Conservation (phyloP, 2,113 vertebrate genomes). For the Rissa tridactyla region DNA sequence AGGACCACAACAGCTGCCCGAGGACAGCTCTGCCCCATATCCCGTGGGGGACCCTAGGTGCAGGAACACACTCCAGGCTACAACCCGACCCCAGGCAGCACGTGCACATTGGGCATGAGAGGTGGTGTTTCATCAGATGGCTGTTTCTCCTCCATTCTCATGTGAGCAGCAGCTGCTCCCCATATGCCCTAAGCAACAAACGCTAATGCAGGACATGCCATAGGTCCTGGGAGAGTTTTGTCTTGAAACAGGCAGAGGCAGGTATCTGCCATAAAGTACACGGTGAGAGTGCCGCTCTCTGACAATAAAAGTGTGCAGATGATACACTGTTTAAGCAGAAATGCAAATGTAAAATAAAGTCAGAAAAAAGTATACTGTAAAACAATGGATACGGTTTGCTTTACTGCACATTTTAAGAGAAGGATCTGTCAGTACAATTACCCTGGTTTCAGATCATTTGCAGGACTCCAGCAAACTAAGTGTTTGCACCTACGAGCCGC, state of each 20-base stretch:
- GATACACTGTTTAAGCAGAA: neutral
- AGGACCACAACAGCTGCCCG: neutral
- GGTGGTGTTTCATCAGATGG: neutral
- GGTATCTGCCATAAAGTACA: neutral
- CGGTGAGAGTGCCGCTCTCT: rapidly evolving
- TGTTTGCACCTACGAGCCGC: neutral
- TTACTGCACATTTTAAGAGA: neutral
- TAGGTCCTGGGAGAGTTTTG: neutral
- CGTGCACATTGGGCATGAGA: neutral
- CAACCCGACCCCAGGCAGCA: neutral
- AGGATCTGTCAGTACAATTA: neutral
- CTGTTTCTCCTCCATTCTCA: neutral
- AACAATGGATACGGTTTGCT: neutral
- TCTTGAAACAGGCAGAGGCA: neutral
- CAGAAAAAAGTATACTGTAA: neutral
- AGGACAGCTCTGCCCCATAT: neutral
- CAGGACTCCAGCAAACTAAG: neutral
- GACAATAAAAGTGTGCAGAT: neutral
- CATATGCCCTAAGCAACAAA: neutral
- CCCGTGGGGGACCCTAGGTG: neutral
- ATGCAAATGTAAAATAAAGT: neutral
- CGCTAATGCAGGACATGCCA: neutral
- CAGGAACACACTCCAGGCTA: neutral
- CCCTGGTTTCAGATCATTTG: neutral
- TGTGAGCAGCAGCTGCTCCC: neutral